phyloP scores from a whole-genome alignment of 2,113 vertebrate genomes.

The Coryphaenoides rupestris region DNA sequence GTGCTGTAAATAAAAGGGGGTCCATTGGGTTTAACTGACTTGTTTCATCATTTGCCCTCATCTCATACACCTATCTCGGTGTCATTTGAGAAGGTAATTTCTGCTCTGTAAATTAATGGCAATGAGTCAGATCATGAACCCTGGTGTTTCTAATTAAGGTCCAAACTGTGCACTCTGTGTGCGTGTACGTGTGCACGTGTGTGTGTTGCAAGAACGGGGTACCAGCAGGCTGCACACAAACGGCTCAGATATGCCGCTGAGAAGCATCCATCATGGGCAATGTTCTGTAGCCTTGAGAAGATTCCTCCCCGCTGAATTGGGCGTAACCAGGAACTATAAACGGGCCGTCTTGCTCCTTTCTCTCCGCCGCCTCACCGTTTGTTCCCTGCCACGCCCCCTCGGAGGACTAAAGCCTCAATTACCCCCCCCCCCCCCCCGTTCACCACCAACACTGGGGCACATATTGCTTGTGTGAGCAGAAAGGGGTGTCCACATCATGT shows the following conservation, averaged over 20 bases:
- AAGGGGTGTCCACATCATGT: too few species aligned
- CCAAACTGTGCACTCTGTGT: conserved; percentile 13
- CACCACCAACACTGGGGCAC: too few species aligned
- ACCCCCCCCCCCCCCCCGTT: background rate
- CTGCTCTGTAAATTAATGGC: background rate
- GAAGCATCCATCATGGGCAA: conserved; percentile 7
- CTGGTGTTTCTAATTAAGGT: conserved; percentile 26
- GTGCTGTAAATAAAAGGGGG: too few species aligned
- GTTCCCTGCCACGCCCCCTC: conserved; percentile 17
- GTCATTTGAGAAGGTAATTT: background rate
- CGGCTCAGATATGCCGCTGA: background rate
- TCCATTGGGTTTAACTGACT: too few species aligned
- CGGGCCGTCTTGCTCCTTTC: background rate
- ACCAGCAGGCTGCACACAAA: conserved; percentile 29
- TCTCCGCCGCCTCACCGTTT: conserved; percentile 8
- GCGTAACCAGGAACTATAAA: conserved; percentile 9
- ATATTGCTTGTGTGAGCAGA: too few species aligned
- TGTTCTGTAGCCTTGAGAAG: background rate
- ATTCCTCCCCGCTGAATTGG: conserved; percentile 3
- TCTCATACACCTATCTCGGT: background rate
- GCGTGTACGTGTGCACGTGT: conserved; percentile 19
- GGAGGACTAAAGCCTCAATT: conserved; percentile 12
- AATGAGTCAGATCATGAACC: conserved; percentile 26
- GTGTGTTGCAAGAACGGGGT: conserved; percentile 41
- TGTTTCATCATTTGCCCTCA: too few species aligned